A percentile compares a stretch with the other conserved stretches of the same genome.
These are phyloP conservation scores for Chaetogeoica ovagalla DNA, from an alignment of 2,888 invertebrate species.

Conservation along the genomic window DNA sequence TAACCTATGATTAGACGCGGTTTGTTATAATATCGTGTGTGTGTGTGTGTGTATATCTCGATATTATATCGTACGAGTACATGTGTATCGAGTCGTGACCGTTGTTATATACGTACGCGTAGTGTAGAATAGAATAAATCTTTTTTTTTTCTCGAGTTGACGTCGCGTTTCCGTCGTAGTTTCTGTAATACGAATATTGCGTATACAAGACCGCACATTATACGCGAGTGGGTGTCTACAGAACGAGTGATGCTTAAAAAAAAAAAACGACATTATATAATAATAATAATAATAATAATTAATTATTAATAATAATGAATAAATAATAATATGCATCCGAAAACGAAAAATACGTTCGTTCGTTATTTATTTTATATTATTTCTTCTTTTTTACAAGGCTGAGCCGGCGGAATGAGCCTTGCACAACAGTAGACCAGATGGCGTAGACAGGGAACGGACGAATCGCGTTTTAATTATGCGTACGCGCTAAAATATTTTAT, in stretches of 20 bases:
- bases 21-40: not conserved
- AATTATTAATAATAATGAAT: no score
- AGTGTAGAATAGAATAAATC: not conserved
- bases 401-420: not conserved
- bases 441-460: not conserved
- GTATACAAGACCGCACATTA: no score
- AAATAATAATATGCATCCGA: conserved; percentile 1
- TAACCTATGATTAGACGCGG: not conserved
- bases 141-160: conserved; percentile 11
- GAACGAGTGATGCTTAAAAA: conserved; percentile 5
- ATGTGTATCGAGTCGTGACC: not conserved
- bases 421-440: conserved; percentile 32
- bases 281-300: not conserved
- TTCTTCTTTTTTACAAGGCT: not conserved
- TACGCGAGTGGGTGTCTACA: conserved; percentile 8
- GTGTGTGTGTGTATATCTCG: no score
- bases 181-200: not conserved
- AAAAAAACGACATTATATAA: not conserved
- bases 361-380: not conserved
- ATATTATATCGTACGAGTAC: not conserved
- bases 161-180: conserved; percentile 38
- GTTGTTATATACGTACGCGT: not conserved
- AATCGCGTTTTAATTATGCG: not conserved
- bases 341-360: not conserved
- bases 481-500: not conserved